Evolutionary conservation across 1,140 invertebrate genomes (phyloP), one percentile per base, ranked within the genome.

Genomic region (Micrasema longulum): DNA sequence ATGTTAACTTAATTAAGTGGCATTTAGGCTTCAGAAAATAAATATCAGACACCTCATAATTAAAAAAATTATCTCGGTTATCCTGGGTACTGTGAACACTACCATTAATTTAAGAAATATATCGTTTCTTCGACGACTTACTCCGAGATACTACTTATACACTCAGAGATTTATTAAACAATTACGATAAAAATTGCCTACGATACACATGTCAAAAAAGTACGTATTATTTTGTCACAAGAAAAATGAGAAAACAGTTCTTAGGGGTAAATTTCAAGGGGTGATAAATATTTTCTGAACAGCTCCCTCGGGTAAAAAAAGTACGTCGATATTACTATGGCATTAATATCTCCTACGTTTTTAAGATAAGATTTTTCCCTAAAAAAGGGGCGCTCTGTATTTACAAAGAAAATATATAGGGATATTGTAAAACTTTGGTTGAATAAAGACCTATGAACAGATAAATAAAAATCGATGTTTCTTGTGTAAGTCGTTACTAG

Each of bases 241-340:
- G 47, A 62, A 69, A 69, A 73, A 69, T 60, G 60, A 20, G 53
- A 52, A 31, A 47, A 12, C 47, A 48, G 36, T 36, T 74, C 68
- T 48, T 47, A 65, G 41, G 73, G 68, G 66, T 64, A 67, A 74
- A 71, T 74, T 74, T 74, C 69, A 62, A 60, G 16, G 68, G 69
- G 73, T 72, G 73, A 75, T 75, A 75, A 75, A 75, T 75, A 70
- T 69, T 53, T 69, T 14, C 35, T 23, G 62, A 75, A 64, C 68
- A 65, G 65, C 71, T 67, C 73, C 69, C 31, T 9, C 9, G 69
- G 69, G 53, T 22, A 23, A 47, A 38, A 31, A 31, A 4, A 31
- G 52, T 47, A 16, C 69, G 69, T 67, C 69, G 31, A 75, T 75
- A 75, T 75, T 75, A 75, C 65, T 71, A 71, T 69, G 55, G 26